Evolutionary conservation across 2,113 vertebrate genomes (phyloP).

Genomic region (Mesocricetus auratus): DNA sequence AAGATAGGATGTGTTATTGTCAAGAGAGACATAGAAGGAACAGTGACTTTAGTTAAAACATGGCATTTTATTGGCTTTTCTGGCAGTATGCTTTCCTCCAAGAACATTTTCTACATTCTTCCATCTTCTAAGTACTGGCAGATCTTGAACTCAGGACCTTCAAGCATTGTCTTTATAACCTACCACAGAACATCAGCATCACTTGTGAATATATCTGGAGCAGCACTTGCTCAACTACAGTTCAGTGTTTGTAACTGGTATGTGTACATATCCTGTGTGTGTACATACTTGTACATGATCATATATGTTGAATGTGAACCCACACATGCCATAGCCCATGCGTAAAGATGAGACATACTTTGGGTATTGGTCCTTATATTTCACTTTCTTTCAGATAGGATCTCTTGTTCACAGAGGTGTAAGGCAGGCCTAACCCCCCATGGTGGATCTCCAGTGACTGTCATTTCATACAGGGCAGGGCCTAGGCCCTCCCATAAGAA

Average conservation of each 20-base stretch:
- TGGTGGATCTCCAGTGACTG: too few relatives aligned
- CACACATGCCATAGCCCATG: background rate
- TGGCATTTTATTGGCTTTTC: background rate
- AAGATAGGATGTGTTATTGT: background rate
- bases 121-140: background rate
- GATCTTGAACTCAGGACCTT: background rate
- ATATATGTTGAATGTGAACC: background rate
- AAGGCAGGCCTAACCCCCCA: too few relatives aligned
- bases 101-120: background rate
- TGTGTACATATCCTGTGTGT: background rate
- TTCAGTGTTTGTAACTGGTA: background rate
- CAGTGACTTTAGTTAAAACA: conserved; percentile 56
- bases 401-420: background rate
- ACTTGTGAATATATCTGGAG: background rate
- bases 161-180: background rate
- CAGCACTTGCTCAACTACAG: background rate
- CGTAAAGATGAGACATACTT: background rate
- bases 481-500: too few relatives aligned
- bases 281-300: background rate
- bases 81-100: background rate
- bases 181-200: background rate
- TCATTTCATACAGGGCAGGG: too few relatives aligned
- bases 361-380: background rate
- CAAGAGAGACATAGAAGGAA: conserved; percentile 31
- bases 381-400: background rate